Percentiles rank a stretch among this genome's conserved stretches.
These are phyloP conservation scores for Diabrotica undecimpunctata DNA, from an alignment of 1,140 invertebrate genomes.

Conservation along the genomic window DNA sequence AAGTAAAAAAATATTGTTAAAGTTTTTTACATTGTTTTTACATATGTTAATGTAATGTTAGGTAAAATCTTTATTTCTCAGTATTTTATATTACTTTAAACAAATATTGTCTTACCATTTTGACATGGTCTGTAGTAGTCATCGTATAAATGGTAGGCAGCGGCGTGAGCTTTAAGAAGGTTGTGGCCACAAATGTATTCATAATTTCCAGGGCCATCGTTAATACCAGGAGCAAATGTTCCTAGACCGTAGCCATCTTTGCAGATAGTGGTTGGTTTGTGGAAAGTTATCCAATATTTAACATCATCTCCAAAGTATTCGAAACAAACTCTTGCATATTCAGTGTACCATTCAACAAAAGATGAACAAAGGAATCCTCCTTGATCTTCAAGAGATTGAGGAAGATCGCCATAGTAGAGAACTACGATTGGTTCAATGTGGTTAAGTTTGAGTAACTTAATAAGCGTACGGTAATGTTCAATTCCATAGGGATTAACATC, in stretches of 20 bases:
- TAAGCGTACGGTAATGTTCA: constrained; percentile 10
- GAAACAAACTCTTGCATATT: constrained; percentile 59
- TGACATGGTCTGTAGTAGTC: constrained; percentile 44
- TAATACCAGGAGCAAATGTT: constrained; percentile 47
- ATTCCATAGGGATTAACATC: constrained; percentile 4
- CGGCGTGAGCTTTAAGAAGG: constrained; percentile 52
- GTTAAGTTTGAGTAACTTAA: constrained; percentile 10
- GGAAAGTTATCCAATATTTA: constrained; percentile 67
- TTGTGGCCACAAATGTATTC: constrained; percentile 54
- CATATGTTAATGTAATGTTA: too few relatives aligned
- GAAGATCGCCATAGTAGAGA: constrained; percentile 9
- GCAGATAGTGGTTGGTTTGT: constrained; percentile 67
- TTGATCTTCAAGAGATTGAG: constrained; percentile 15
- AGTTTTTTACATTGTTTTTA: too few relatives aligned
- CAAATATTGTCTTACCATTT: constrained; percentile 10
- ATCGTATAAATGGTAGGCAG: constrained; percentile 54
- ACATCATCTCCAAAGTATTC: constrained; percentile 59
- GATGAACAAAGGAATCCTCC: constrained; percentile 1
- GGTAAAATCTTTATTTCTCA: too few relatives aligned
- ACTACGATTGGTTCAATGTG: constrained; percentile 13
- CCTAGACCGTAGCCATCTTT: constrained; percentile 22
- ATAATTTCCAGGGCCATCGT: constrained; percentile 49
- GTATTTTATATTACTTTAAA: background rate
- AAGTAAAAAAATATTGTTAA: background rate
- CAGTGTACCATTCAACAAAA: background rate